A percentile compares a stretch with the other conserved stretches of the same genome.
Evolutionary conservation across 2,113 vertebrate genomes (phyloP).

Genomic region (Onychostruthus taczanowskii): DNA sequence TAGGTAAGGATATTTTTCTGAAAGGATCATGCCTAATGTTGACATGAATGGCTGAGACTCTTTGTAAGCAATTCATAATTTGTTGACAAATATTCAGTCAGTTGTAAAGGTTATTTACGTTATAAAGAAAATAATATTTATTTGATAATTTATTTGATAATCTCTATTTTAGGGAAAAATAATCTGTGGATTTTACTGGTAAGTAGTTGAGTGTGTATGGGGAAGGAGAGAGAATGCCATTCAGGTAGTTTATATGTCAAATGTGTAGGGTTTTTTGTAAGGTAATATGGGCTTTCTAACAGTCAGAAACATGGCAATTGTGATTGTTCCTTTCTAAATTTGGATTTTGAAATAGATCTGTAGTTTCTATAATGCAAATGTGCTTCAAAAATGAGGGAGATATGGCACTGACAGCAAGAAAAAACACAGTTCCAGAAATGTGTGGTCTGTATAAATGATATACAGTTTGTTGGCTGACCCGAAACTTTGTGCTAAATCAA

Average conservation of each 20-base stretch:
- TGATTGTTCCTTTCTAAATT: not conserved
- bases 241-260: not conserved
- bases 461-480: not conserved
- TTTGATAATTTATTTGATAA: not conserved
- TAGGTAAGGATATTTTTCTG: not conserved
- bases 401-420: not conserved
- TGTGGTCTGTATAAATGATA: not conserved
- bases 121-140: not conserved
- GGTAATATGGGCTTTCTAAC: not conserved
- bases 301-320: not conserved
- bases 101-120: not conserved
- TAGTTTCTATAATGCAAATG: not conserved
- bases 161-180: not conserved
- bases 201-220: not conserved
- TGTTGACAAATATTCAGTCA: not conserved
- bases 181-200: not conserved
- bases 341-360: not conserved
- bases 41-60: not conserved
- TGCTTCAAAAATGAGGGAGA: not conserved
- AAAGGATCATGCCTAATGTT: not conserved
- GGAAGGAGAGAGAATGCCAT: not conserved
- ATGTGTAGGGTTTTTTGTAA: not conserved
- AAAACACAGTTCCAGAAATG: not conserved
- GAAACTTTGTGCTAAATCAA: slow-evolving; percentile 4
- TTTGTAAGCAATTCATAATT: not conserved